These are phyloP conservation scores for Abramis brama DNA, from an alignment of 2,113 vertebrate species.

Conservation along the genomic window DNA sequence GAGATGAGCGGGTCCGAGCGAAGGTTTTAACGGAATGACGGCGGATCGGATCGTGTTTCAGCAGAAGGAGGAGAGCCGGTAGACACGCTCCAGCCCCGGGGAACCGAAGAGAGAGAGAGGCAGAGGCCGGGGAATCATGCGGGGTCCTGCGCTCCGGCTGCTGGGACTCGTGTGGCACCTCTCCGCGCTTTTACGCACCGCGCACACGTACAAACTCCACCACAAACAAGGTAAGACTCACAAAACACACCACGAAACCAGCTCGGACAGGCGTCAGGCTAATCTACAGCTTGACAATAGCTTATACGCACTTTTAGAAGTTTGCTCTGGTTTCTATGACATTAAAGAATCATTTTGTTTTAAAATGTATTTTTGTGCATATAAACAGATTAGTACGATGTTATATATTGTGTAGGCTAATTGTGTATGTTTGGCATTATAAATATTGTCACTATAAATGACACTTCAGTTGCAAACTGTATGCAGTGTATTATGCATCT, in stretches of 20 bases:
- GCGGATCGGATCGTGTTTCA: constrained; percentile 72
- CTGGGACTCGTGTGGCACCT: constrained; percentile 83
- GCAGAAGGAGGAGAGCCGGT: constrained; percentile 70
- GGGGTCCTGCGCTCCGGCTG: constrained; percentile 80
- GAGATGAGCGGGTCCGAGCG: constrained; percentile 38
- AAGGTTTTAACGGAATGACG: constrained; percentile 43
- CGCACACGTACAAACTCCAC: constrained; percentile 80
- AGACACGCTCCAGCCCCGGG: constrained; percentile 51
- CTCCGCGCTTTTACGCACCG: constrained; percentile 75
- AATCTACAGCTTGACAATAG: neutral
- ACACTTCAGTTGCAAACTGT: neutral
- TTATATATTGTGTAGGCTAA: neutral
- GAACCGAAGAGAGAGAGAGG: constrained; percentile 64
- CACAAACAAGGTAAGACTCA: constrained; percentile 84
- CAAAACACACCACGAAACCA: neutral
- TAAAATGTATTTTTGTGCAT: neutral
- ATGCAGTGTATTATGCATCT: neutral
- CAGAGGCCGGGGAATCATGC: constrained; percentile 73
- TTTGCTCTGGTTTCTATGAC: neutral
- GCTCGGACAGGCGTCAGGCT: neutral
- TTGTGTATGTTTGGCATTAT: neutral
- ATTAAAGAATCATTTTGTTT: neutral
- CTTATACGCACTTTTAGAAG: no score
- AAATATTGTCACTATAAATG: neutral
- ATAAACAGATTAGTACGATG: neutral